These are phyloP conservation scores for Ciona savignyi DNA, from an alignment of 23 tunicate genomes.

Conservation along the genomic window DNA sequence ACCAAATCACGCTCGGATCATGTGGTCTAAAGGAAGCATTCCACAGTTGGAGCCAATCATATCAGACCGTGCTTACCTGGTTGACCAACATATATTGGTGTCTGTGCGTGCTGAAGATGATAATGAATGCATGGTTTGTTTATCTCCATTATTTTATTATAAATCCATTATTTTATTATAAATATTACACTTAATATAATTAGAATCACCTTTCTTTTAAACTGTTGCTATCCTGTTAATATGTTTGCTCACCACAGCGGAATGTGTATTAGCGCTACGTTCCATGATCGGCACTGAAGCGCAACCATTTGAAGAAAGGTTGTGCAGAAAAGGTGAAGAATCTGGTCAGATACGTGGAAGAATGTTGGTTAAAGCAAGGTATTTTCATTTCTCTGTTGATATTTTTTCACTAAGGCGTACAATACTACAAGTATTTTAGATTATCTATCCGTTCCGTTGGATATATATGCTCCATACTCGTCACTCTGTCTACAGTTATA, in stretches of 20 bases:
- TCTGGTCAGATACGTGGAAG: conserved; percentile 47
- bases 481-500: too few species aligned
- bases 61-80: conserved; percentile 66
- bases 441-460: too few species aligned
- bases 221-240: too few species aligned
- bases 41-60: conserved; percentile 61
- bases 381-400: too few species aligned
- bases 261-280: conserved; percentile 67
- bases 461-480: too few species aligned
- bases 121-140: conserved; percentile 44
- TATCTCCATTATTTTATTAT: not conserved
- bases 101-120: conserved; percentile 63
- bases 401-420: too few species aligned
- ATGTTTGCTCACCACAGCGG: too few species aligned
- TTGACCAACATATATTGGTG: conserved; percentile 81
- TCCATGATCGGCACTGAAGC: conserved; percentile 48
- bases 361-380: conserved; percentile 74
- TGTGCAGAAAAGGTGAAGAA: conserved; percentile 66
- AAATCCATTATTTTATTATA: too few species aligned
- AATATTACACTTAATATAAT: too few species aligned
- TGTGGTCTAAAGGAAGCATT: conserved; percentile 31
- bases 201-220: too few species aligned
- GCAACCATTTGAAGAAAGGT: conserved; percentile 38
- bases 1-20: conserved; percentile 24
- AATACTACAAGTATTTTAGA: too few species aligned